Conservation (phyloP, 1,140 invertebrate genomes). For the Nebria ingens region DNA sequence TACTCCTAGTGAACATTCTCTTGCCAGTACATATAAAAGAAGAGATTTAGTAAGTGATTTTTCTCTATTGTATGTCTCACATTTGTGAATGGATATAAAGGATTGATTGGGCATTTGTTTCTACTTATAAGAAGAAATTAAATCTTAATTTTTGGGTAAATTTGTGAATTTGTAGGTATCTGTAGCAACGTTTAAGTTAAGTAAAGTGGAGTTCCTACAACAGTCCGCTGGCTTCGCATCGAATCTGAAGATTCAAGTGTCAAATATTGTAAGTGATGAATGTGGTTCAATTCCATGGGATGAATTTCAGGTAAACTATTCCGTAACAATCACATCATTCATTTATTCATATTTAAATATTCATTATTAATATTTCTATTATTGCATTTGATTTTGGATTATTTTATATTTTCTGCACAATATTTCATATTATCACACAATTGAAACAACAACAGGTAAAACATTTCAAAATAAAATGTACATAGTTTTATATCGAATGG, state of each 20-base stretch:
- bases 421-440: slow-evolving; percentile 14
- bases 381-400: slow-evolving; percentile 12
- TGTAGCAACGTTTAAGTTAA: slow-evolving; percentile 69
- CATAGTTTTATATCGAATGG: slow-evolving; percentile 13
- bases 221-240: slow-evolving; percentile 67
- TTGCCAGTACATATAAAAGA: slow-evolving; percentile 65
- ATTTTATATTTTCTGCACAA: slow-evolving; percentile 4
- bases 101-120: too few relatives aligned
- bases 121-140: too few relatives aligned
- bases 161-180: slow-evolving; percentile 50
- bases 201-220: slow-evolving; percentile 71
- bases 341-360: slow-evolving; percentile 15
- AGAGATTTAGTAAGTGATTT: slow-evolving; percentile 56
- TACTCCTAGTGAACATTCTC: slow-evolving; percentile 67
- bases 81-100: slow-evolving; percentile 9
- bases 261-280: slow-evolving; percentile 66
- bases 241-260: slow-evolving; percentile 62
- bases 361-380: slow-evolving; percentile 16
- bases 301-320: slow-evolving; percentile 73
- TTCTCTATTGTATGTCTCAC: slow-evolving; percentile 3
- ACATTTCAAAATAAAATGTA: neutral
- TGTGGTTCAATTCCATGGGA: slow-evolving; percentile 83
- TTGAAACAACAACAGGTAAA: too few relatives aligned
- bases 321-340: slow-evolving; percentile 14
- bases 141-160: neutral